These are phyloP conservation scores for Melitaea cinxia DNA, from an alignment of 1,140 invertebrate genomes.

Conservation along the genomic window DNA sequence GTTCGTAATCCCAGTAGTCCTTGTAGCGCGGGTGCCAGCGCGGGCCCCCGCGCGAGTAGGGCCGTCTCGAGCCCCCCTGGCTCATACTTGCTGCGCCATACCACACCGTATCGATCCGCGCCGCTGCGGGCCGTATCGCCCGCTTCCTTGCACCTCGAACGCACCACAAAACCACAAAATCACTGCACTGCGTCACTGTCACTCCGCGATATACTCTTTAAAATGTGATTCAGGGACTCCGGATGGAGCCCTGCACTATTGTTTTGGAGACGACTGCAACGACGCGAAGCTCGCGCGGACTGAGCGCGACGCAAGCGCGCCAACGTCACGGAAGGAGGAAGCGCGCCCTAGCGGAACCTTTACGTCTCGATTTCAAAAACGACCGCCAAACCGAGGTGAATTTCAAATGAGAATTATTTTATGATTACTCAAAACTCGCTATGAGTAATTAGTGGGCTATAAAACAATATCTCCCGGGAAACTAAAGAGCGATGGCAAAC, in stretches of 20 bases:
- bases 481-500: background rate
- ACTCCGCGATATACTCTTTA: slow-evolving; percentile 35
- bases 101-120: slow-evolving; percentile 64
- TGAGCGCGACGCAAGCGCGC: slow-evolving; percentile 57
- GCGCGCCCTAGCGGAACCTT: slow-evolving; percentile 49
- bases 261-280: slow-evolving; percentile 64
- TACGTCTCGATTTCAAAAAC: slow-evolving; percentile 52
- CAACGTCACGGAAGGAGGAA: slow-evolving; percentile 48
- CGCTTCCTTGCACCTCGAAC: background rate
- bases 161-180: slow-evolving; percentile 49
- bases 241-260: slow-evolving; percentile 53
- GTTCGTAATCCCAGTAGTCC: slow-evolving; percentile 77
- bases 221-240: slow-evolving; percentile 46
- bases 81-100: slow-evolving; percentile 71
- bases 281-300: slow-evolving; percentile 65
- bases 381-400: slow-evolving; percentile 57
- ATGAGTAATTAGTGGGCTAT: slow-evolving; percentile 3
- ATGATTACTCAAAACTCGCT: slow-evolving; percentile 33
- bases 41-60: slow-evolving; percentile 74
- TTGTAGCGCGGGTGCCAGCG: slow-evolving; percentile 77
- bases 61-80: slow-evolving; percentile 72
- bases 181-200: slow-evolving; percentile 65
- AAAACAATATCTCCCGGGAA: background rate
- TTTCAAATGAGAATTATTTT: slow-evolving; percentile 49
- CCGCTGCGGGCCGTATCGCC: slow-evolving; percentile 18